Percentiles rank a stretch among this genome's conserved stretches.
Conservation (phyloP, 2,888 invertebrate genomes). For the Palloptera scutellata region DNA sequence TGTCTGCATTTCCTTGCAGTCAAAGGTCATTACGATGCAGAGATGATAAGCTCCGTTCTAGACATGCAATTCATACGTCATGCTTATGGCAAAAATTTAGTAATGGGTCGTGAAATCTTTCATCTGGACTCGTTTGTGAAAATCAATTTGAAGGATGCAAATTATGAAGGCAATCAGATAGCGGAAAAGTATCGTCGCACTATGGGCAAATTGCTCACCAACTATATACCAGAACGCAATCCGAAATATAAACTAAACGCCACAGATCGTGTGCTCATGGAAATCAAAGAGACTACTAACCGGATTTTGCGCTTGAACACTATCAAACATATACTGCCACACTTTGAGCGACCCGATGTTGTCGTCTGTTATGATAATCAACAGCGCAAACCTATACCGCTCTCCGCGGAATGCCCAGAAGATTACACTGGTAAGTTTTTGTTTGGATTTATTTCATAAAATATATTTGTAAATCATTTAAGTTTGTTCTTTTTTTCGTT, state of each 20-base stretch:
- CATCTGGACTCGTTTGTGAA: constrained; percentile 69
- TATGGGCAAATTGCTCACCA: constrained; percentile 70
- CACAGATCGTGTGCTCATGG: constrained; percentile 69
- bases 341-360: constrained; percentile 73
- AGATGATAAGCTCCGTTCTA: constrained; percentile 70
- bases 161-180: constrained; percentile 68
- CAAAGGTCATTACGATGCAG: constrained; percentile 68
- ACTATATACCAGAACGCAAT: constrained; percentile 68
- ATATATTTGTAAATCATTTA: not conserved
- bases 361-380: constrained; percentile 69
- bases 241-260: constrained; percentile 67
- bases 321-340: constrained; percentile 72
- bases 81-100: constrained; percentile 67
- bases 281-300: constrained; percentile 66
- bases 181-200: constrained; percentile 64
- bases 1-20: constrained; percentile 71
- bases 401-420: constrained; percentile 65
- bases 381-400: constrained; percentile 66
- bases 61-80: constrained; percentile 68
- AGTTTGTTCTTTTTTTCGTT: not conserved
- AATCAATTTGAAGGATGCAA: constrained; percentile 49
- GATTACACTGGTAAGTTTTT: constrained; percentile 65
- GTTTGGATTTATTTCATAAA: not conserved
- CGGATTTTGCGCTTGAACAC: constrained; percentile 66
- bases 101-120: constrained; percentile 69